These are phyloP conservation scores for Oophaga pumilio DNA, from an alignment of 2,113 vertebrate species.

Conservation along the genomic window DNA sequence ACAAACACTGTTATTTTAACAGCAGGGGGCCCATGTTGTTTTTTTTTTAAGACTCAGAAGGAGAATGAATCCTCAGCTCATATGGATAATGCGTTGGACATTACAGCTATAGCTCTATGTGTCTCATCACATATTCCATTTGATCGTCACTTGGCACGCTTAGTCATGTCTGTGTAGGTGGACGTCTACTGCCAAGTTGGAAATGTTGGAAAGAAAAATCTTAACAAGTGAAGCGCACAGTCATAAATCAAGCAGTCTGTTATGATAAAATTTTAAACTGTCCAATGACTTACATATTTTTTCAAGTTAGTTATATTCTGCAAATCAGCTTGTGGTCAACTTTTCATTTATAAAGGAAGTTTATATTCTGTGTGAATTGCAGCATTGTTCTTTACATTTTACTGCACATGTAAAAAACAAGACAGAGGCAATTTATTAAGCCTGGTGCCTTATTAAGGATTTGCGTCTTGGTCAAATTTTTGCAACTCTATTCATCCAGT, in stretches of 20 bases:
- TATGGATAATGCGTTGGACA: constrained; percentile 52
- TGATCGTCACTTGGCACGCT: constrained; percentile 53
- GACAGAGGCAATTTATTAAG: no score
- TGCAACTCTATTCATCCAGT: no score
- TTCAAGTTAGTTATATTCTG: constrained; percentile 5
- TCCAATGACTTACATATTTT: constrained; percentile 36
- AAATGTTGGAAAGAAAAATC: constrained; percentile 48
- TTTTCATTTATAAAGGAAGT: not conserved
- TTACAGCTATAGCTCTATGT: constrained; percentile 40
- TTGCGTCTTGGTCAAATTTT: no score
- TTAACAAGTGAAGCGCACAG: constrained; percentile 50
- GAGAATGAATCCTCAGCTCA: constrained; percentile 49
- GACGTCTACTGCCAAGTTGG: constrained; percentile 49
- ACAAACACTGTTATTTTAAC: not conserved
- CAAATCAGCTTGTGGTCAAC: not conserved
- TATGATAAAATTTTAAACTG: constrained; percentile 36
- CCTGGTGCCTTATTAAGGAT: no score
- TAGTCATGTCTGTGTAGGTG: constrained; percentile 51
- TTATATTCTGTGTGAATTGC: not conserved
- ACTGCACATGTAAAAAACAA: no score
- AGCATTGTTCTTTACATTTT: not conserved
- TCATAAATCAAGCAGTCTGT: constrained; percentile 50
- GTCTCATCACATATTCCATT: constrained; percentile 57
- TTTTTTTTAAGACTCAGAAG: constrained; percentile 12
- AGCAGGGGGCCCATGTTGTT: constrained; percentile 13